Percentiles rank a stretch among this genome's conserved stretches.
phyloP scores from a whole-genome alignment of 2,888 invertebrate species.

The Galeruca laticollis region DNA sequence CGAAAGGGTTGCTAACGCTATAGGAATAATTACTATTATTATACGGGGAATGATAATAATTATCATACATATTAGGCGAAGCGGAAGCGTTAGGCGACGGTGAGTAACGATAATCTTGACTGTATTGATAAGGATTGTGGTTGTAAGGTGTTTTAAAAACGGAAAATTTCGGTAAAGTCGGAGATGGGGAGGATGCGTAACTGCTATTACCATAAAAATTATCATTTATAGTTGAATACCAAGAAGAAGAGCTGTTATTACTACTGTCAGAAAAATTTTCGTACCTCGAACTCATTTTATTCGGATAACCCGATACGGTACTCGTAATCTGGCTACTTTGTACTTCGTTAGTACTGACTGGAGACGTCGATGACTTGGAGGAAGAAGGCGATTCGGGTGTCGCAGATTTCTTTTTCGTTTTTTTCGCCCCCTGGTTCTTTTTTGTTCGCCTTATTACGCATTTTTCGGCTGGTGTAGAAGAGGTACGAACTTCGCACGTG shows the following conservation, averaged over 20 bases:
- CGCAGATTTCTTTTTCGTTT: constrained; percentile 55
- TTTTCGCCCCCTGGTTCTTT: constrained; percentile 81
- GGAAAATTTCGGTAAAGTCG: constrained; percentile 49
- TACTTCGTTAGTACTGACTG: constrained; percentile 68
- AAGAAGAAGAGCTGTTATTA: constrained; percentile 41
- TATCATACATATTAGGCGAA: constrained; percentile 29
- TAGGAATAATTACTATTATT: constrained; percentile 47
- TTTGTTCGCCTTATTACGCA: constrained; percentile 75
- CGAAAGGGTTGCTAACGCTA: constrained; percentile 53
- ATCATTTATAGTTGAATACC: constrained; percentile 42
- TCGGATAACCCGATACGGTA: constrained; percentile 76
- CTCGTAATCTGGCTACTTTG: constrained; percentile 90
- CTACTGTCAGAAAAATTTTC: constrained; percentile 50
- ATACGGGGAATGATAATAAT: constrained; percentile 40
- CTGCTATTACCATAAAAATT: constrained; percentile 44
- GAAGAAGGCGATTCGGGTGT: constrained; percentile 38
- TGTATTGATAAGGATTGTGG: constrained; percentile 5
- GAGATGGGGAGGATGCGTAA: constrained; percentile 42
- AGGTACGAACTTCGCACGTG: constrained; percentile 51
- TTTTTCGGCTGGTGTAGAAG: constrained; percentile 51
- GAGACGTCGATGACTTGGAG: constrained; percentile 32
- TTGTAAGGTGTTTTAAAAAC: constrained; percentile 48
- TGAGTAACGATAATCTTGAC: constrained; percentile 32
- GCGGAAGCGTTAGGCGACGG: constrained; percentile 29
- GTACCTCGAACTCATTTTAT: constrained; percentile 55